phyloP scores from a whole-genome alignment of 2,113 vertebrate genomes.

The Neogale vison region DNA sequence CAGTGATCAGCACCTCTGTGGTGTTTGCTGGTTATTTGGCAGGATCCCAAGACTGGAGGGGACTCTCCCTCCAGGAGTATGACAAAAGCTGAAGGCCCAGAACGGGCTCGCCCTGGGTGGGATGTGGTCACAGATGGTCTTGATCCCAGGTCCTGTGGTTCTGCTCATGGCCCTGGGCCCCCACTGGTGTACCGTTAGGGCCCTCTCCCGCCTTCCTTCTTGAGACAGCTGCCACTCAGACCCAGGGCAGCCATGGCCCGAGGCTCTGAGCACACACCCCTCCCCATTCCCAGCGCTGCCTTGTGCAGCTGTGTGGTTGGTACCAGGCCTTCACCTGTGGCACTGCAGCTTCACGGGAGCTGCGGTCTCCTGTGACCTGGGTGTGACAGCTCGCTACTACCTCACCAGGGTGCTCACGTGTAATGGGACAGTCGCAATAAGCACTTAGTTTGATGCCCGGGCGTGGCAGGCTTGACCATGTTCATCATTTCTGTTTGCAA shows the following conservation, averaged over 20 bases:
- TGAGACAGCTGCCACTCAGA: background rate
- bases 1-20: accelerated
- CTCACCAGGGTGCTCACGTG: background rate
- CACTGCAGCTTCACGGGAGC: too few relatives aligned
- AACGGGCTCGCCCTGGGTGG: background rate
- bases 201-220: background rate
- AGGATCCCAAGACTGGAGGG: background rate
- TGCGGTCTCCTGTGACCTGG: background rate
- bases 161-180: background rate
- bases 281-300: accelerated
- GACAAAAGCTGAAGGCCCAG: background rate
- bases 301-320: too few relatives aligned
- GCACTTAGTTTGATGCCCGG: background rate
- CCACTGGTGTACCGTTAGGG: background rate
- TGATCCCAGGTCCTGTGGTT: background rate
- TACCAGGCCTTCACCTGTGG: background rate
- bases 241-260: accelerated
- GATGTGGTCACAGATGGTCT: background rate
- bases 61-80: background rate
- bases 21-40: background rate
- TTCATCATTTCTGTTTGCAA: background rate
- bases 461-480: background rate
- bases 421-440: background rate
- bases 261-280: background rate
- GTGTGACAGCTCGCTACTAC: background rate